These are phyloP conservation scores for Drosophila subobscura DNA, from an alignment of 1,140 invertebrate species.

Conservation along the genomic window DNA sequence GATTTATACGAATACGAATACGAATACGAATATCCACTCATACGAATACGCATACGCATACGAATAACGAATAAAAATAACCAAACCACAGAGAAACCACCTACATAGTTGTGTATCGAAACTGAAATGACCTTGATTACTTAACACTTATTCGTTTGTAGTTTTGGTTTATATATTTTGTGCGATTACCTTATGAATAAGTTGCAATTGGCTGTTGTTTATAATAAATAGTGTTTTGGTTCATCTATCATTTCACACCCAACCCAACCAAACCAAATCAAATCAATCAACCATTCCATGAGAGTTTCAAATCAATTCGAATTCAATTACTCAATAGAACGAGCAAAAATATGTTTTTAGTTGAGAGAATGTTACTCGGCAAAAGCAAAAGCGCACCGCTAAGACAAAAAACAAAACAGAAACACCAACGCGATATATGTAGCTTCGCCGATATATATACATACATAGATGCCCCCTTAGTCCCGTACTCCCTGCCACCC, in stretches of 20 bases:
- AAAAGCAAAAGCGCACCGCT: slow-evolving; percentile 13
- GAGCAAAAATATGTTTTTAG: too few relatives aligned
- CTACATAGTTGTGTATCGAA: slow-evolving; percentile 37
- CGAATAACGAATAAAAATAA: neutral
- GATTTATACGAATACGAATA: too few relatives aligned
- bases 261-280: neutral
- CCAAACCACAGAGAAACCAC: neutral
- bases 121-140: slow-evolving; percentile 35
- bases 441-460: slow-evolving; percentile 12
- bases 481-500: slow-evolving; percentile 3
- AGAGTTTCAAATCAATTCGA: neutral
- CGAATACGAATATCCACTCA: too few relatives aligned
- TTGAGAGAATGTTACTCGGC: neutral
- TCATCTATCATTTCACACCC: slow-evolving; percentile 51
- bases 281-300: slow-evolving; percentile 1
- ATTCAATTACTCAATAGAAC: too few relatives aligned
- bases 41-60: too few relatives aligned
- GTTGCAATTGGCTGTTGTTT: slow-evolving; percentile 79
- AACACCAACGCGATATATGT: slow-evolving; percentile 21
- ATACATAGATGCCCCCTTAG: neutral
- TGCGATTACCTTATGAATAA: slow-evolving; percentile 55
- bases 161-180: slow-evolving; percentile 40
- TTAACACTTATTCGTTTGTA: slow-evolving; percentile 50
- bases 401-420: too few relatives aligned
- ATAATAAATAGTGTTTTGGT: slow-evolving; percentile 52